Conservation (phyloP, 2,888 invertebrate genomes). For the Chelonus formosanus region DNA sequence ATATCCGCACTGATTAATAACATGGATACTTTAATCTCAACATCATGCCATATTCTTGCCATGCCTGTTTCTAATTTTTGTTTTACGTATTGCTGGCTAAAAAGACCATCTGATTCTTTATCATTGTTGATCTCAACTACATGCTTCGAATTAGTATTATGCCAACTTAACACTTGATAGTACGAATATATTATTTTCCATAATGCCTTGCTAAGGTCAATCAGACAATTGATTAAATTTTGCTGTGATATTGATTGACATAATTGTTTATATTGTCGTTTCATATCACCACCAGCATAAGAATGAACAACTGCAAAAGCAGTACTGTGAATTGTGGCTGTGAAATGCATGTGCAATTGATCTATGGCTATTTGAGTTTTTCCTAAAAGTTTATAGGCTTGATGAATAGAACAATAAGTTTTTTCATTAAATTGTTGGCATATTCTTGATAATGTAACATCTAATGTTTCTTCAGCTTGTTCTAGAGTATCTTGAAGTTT, state of each 20-base stretch:
- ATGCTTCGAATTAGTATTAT: slow-evolving; percentile 62
- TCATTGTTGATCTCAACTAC: slow-evolving; percentile 25
- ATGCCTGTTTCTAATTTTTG: slow-evolving; percentile 91
- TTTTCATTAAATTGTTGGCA: slow-evolving; percentile 70
- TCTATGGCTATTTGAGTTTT: slow-evolving; percentile 94
- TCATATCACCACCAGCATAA: slow-evolving; percentile 69
- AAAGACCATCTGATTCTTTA: slow-evolving; percentile 71
- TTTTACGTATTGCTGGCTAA: slow-evolving; percentile 80
- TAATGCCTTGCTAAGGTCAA: slow-evolving; percentile 86
- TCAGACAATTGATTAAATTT: slow-evolving; percentile 77
- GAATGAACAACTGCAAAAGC: slow-evolving; percentile 72
- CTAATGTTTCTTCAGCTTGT: slow-evolving; percentile 90
- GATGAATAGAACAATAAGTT: slow-evolving; percentile 83
- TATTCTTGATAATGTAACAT: slow-evolving; percentile 83
- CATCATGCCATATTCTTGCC: slow-evolving; percentile 90
- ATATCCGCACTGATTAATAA: slow-evolving; percentile 83
- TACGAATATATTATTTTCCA: slow-evolving; percentile 85
- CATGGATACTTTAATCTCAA: slow-evolving; percentile 87
- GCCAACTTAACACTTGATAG: slow-evolving; percentile 81
- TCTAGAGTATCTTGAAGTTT: slow-evolving; percentile 91
- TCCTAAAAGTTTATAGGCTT: slow-evolving; percentile 87
- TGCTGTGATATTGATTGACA: slow-evolving; percentile 73
- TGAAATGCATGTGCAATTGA: slow-evolving; percentile 93
- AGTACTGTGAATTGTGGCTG: slow-evolving; percentile 87
- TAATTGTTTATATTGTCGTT: slow-evolving; percentile 83